phyloP scores from a whole-genome alignment of 2,113 vertebrate genomes.

The Hydrochoerus hydrochaeris region DNA sequence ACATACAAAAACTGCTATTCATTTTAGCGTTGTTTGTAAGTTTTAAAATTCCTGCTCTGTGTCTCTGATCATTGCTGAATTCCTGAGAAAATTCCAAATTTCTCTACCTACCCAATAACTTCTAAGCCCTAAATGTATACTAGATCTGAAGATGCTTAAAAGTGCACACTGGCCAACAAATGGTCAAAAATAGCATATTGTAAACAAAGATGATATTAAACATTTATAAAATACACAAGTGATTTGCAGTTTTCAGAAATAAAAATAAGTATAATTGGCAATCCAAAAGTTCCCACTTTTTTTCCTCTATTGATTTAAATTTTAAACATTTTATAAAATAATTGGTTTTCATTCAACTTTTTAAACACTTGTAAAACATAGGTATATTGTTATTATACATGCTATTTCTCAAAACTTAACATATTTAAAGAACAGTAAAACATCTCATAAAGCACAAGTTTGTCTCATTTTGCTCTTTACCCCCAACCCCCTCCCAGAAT shows the following conservation, averaged over 20 bases:
- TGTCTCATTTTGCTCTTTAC: not conserved
- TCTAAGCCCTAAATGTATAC: not conserved
- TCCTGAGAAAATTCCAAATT: not conserved
- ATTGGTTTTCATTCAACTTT: not conserved
- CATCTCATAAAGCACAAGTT: not conserved
- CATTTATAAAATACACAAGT: not conserved
- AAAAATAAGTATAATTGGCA: not conserved
- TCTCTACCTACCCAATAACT: not conserved
- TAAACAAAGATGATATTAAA: not conserved
- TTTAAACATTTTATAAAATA: not conserved
- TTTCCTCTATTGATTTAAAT: not conserved
- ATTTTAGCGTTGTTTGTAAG: not conserved
- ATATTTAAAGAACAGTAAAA: conserved; percentile 22
- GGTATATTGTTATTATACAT: not conserved
- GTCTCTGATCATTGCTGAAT: not conserved
- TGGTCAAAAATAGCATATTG: not conserved
- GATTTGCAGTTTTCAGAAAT: not conserved
- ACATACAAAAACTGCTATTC: not conserved
- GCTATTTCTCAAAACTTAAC: conserved; percentile 36
- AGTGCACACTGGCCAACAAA: not conserved
- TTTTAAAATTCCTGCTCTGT: not conserved
- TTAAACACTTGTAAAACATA: not conserved
- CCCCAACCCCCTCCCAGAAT: not conserved
- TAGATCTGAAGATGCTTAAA: not conserved
- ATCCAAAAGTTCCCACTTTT: conserved; percentile 12